A percentile compares a stretch with the other conserved stretches of the same genome.
phyloP scores from a whole-genome alignment of 2,888 invertebrate genomes.

The Lasioglossum marginatum region DNA sequence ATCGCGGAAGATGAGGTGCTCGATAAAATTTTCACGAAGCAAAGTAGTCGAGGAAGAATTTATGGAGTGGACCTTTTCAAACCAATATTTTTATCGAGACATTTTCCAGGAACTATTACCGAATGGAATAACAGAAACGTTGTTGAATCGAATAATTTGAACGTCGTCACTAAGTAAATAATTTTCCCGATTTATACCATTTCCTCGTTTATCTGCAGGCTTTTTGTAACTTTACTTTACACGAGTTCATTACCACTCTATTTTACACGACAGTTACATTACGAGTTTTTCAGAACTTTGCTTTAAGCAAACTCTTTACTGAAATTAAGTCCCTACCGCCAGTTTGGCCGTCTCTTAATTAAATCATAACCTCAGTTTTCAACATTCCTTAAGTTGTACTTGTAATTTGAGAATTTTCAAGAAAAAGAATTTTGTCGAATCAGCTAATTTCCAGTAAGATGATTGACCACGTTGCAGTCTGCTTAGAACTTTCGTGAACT shows the following conservation, averaged over 20 bases:
- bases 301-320: neutral
- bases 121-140: neutral
- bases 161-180: neutral
- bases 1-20: neutral
- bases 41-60: neutral
- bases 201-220: too few species aligned
- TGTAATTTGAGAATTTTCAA: neutral
- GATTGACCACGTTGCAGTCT: too few species aligned
- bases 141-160: neutral
- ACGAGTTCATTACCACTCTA: neutral
- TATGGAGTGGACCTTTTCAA: neutral
- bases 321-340: neutral
- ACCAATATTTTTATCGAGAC: neutral
- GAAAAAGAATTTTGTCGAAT: neutral
- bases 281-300: neutral
- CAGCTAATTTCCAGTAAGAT: neutral
- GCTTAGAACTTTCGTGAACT: too few species aligned
- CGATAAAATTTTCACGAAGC: neutral
- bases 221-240: neutral
- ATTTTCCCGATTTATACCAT: neutral
- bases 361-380: neutral
- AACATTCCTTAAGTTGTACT: too few species aligned
- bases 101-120: too few species aligned
- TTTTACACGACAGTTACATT: constrained; percentile 3
- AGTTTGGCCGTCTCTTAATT: neutral